These are phyloP conservation scores for Megalopta genalis DNA, from an alignment of 1,140 invertebrate genomes.

Conservation along the genomic window DNA sequence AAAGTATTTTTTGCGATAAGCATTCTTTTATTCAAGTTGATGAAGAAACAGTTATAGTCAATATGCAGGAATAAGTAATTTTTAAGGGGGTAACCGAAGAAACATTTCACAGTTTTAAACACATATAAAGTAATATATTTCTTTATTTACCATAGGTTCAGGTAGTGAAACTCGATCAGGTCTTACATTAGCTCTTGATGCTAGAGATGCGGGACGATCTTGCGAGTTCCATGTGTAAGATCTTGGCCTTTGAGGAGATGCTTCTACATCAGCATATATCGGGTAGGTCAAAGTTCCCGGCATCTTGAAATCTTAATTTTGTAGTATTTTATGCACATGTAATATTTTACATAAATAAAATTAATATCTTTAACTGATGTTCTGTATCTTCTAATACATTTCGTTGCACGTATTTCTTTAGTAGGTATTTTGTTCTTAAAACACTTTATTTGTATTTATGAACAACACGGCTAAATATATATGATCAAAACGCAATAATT, in stretches of 20 bases:
- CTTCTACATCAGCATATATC: constrained; percentile 75
- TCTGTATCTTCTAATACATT: constrained; percentile 7
- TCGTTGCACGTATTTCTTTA: not conserved
- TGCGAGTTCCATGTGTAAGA: constrained; percentile 71
- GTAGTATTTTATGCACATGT: not conserved
- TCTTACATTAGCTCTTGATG: constrained; percentile 56
- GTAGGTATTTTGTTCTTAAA: not conserved
- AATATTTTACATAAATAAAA: constrained; percentile 4
- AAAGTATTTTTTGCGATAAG: constrained; percentile 3
- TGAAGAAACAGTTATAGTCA: not conserved
- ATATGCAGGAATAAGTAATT: not conserved
- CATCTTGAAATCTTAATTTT: constrained; percentile 65
- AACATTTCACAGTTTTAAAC: not conserved
- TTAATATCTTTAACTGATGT: constrained; percentile 21
- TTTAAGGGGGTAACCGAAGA: not conserved
- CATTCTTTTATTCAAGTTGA: not conserved
- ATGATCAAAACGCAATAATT: not conserved
- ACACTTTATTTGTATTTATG: not conserved
- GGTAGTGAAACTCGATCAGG: constrained; percentile 68
- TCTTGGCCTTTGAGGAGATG: constrained; percentile 69
- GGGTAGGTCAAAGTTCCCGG: constrained; percentile 76
- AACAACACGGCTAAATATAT: not conserved
- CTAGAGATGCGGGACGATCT: constrained; percentile 48
- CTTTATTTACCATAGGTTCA: constrained; percentile 62
- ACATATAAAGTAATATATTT: not conserved